Evolutionary conservation across 2,113 vertebrate genomes (phyloP).

Genomic region (Prionailurus bengalensis): DNA sequence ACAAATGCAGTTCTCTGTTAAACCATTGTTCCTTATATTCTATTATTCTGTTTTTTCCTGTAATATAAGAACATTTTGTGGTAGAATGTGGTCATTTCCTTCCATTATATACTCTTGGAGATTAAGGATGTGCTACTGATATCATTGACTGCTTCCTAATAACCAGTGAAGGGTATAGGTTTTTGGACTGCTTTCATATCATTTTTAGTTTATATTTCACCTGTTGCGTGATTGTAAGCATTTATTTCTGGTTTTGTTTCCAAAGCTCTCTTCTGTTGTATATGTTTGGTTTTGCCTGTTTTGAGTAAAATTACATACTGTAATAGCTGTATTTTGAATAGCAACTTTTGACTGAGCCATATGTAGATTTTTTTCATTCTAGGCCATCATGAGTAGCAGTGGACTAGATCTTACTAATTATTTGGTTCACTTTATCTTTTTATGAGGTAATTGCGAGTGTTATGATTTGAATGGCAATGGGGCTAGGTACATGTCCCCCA

Average conservation of each 20-base stretch:
- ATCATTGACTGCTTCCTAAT: slow-evolving; percentile 23
- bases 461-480: not conserved
- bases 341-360: not conserved
- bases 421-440: not conserved
- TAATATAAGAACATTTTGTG: slow-evolving; percentile 40
- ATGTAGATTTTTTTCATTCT: not conserved
- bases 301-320: not conserved
- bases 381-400: not conserved
- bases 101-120: slow-evolving; percentile 50
- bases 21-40: not conserved
- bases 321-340: not conserved
- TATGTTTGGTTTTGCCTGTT: slow-evolving; percentile 39
- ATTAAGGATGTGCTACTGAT: not conserved
- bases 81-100: slow-evolving; percentile 61
- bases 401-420: not conserved
- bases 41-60: slow-evolving; percentile 44
- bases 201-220: slow-evolving; percentile 35
- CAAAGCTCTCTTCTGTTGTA: not conserved
- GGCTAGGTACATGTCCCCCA: not conserved
- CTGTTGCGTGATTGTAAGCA: not conserved
- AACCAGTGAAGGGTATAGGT: not conserved
- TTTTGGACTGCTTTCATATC: slow-evolving; percentile 11
- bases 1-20: not conserved
- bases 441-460: not conserved
- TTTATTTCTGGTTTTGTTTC: not conserved